A percentile compares a stretch with the other conserved stretches of the same genome.
Evolutionary conservation across 2,797 vertebrate species (phyloP).

Genomic region (Decapterus maruadsi): DNA sequence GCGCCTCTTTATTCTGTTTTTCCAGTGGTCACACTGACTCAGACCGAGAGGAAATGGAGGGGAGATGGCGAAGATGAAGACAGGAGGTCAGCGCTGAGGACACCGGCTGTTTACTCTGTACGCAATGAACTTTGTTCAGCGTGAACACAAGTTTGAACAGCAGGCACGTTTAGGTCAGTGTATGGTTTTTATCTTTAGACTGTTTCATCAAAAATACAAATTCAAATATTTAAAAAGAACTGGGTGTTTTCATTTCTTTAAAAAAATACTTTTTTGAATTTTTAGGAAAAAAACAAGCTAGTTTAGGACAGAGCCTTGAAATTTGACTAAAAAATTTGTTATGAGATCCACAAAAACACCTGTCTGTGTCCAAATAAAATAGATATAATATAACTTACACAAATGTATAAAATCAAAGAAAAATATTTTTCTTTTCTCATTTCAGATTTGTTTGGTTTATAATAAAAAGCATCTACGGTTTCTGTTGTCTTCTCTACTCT

Average conservation of each 20-base stretch:
- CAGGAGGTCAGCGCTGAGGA: slow-evolving; percentile 53
- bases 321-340: not conserved
- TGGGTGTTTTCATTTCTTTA: not conserved
- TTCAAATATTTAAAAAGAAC: not conserved
- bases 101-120: slow-evolving; percentile 24
- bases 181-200: not conserved
- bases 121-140: slow-evolving; percentile 14
- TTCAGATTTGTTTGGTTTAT: not conserved
- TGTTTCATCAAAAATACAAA: slow-evolving; percentile 7
- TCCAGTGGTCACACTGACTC: slow-evolving; percentile 73
- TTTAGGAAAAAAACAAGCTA: slow-evolving; percentile 9
- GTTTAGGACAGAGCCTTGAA: not conserved
- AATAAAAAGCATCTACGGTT: not conserved
- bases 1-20: slow-evolving; percentile 69
- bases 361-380: not conserved
- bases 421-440: not conserved
- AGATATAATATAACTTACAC: not conserved
- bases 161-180: not conserved
- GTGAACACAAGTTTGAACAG: slow-evolving; percentile 1
- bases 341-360: not conserved
- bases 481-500: not conserved
- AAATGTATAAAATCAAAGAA: not conserved
- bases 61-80: slow-evolving; percentile 48
- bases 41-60: slow-evolving; percentile 55
- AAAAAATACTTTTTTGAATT: not conserved